A percentile compares a stretch with the other conserved stretches of the same genome.
Conservation (phyloP, 1,140 invertebrate genomes). For the Monochamus saltuarius region DNA sequence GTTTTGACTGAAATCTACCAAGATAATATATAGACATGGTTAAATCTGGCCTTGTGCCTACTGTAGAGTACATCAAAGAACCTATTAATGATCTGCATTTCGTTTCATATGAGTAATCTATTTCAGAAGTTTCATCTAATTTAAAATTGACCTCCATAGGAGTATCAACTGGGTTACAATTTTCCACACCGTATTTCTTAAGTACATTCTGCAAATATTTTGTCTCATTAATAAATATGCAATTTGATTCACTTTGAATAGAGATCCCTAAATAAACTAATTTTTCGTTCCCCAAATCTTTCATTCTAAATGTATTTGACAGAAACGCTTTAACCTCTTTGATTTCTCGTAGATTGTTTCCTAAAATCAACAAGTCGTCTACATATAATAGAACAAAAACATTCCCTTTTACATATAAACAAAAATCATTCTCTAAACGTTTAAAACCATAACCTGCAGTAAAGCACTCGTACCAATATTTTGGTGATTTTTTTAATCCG, state of each 20-base stretch:
- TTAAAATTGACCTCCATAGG: too few relatives aligned
- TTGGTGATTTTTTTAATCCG: background rate
- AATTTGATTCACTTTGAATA: slow-evolving; percentile 2
- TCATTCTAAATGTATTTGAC: slow-evolving; percentile 31
- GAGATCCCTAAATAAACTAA: slow-evolving; percentile 24
- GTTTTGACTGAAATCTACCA: slow-evolving; percentile 38
- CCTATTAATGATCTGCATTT: too few relatives aligned
- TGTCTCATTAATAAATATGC: too few relatives aligned
- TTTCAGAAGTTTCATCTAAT: too few relatives aligned
- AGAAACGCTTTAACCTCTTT: slow-evolving; percentile 21
- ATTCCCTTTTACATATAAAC: slow-evolving; percentile 35
- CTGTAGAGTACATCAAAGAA: too few relatives aligned
- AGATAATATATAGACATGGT: slow-evolving; percentile 37
- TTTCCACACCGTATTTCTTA: too few relatives aligned
- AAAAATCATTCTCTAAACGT: slow-evolving; percentile 34
- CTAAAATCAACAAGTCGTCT: slow-evolving; percentile 42
- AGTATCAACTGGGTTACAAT: too few relatives aligned
- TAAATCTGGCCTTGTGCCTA: slow-evolving; percentile 21
- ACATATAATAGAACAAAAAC: slow-evolving; percentile 42
- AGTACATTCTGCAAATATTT: too few relatives aligned
- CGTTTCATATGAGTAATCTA: too few relatives aligned
- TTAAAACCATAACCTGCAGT: slow-evolving; percentile 19
- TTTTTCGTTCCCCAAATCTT: slow-evolving; percentile 32
- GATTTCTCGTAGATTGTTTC: slow-evolving; percentile 29
- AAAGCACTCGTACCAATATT: slow-evolving; percentile 16